Conservation (phyloP, 2,888 invertebrate genomes). For the Epinotia demarniana region DNA sequence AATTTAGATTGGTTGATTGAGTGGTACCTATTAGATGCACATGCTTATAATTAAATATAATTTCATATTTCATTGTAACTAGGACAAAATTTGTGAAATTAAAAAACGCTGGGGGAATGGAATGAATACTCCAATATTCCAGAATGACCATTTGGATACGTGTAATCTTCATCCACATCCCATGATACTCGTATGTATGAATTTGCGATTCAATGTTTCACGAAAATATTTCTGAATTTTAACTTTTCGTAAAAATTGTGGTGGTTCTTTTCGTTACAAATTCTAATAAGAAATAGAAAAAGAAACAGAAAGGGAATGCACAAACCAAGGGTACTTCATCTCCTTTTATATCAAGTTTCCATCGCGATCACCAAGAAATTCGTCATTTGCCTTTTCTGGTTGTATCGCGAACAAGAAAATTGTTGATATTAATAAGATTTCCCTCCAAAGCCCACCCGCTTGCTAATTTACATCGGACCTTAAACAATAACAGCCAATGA, state of each 20-base stretch:
- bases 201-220: no score
- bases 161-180: no score
- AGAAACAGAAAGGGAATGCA: conserved; percentile 14
- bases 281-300: conserved; percentile 24
- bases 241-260: background rate
- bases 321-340: background rate
- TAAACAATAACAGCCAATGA: conserved; percentile 71
- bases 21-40: no score
- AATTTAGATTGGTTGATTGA: no score
- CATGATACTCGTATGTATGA: no score
- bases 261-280: conserved; percentile 9
- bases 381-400: conserved; percentile 48
- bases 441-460: conserved; percentile 59
- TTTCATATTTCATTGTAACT: no score
- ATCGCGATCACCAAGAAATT: conserved; percentile 28
- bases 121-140: no score
- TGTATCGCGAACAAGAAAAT: conserved; percentile 49
- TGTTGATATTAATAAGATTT: conserved; percentile 67
- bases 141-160: no score
- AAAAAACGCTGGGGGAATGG: no score
- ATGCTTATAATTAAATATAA: no score
- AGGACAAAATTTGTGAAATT: no score
- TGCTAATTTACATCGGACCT: conserved; percentile 70
- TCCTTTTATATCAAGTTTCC: conserved; percentile 35
- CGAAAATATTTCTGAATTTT: background rate